phyloP scores from a whole-genome alignment of 2,797 vertebrate genomes.

The Strix occidentalis region DNA sequence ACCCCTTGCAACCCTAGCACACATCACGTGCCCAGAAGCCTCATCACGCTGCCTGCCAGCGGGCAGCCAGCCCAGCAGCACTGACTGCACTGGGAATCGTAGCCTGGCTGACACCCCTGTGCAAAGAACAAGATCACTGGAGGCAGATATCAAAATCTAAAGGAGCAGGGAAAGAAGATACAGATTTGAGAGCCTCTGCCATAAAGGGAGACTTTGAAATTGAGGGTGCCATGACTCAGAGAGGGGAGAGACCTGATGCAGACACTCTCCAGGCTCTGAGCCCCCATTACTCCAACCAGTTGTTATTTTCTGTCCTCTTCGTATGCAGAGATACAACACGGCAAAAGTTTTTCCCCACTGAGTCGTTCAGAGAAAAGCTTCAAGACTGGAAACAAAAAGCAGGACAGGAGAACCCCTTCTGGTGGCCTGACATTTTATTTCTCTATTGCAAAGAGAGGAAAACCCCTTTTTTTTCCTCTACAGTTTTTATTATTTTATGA shows the following conservation, averaged over 20 bases:
- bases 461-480: background rate
- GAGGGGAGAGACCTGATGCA: background rate
- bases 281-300: background rate
- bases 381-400: background rate
- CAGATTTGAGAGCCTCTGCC: background rate
- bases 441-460: background rate
- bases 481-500: background rate
- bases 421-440: background rate
- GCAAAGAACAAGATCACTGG: background rate
- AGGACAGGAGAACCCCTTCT: background rate
- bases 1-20: background rate
- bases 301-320: background rate
- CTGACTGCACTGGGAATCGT: background rate
- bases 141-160: background rate
- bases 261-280: background rate
- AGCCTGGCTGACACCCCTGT: background rate
- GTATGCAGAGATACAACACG: fast-evolving
- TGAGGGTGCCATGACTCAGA: background rate
- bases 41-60: background rate
- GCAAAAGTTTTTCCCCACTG: background rate
- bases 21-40: background rate
- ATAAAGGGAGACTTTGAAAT: background rate
- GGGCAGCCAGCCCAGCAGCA: background rate
- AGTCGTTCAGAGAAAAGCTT: background rate
- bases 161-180: background rate